Base-by-base conservation (phyloP, 2,113 vertebrate genomes). In the Condylura cristata region DNA sequence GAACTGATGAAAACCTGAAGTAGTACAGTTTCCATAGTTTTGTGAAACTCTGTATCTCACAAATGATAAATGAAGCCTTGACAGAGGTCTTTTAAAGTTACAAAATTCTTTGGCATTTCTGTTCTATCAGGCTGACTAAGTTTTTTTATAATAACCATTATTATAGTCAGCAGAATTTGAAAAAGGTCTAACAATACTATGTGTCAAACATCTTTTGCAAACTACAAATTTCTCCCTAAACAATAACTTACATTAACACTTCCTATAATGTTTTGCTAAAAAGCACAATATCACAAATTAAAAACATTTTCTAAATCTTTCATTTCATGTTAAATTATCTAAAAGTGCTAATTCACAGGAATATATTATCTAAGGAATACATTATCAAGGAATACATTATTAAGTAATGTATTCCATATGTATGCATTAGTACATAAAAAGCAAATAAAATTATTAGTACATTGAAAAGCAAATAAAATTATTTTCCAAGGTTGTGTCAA, bases 1-100 rank as follows among this genome's bases (percentile, higher is more conserved):
- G 28, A 74, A 58, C 0, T 86, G 51, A 91, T 94, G 78, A 97
- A 97, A 92, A n/a, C 6, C 48, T 53, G 75, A 95, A 94, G 86
- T n/a, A 32, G 51, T 91, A 28, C 48, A 95, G 39, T 1, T 34
- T 95, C 58, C 34, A 96, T 94, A 96, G 86, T 92, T 93, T 68
- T 96, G 74, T 96, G 76, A 88, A 90, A 89, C 79, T 96, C 18
- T 88, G 11, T 70, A 17, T 78, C 71, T 83, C n/a, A 82, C 41
- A 94, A 41, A 80, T 80, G 46, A 86, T 83, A 16, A 89, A 82
- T 2, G 61, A 74, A 75, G 53, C 51, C 0, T 4, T 76, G 91
- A 63, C 3, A 87, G 5, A 71, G 63, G 53, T 41, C 79, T 48
- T 34, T 34, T 82, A 46, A 96, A n/a, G 75, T 86, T 92, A 79